Percentiles rank a stretch among this genome's conserved stretches.
Evolutionary conservation across 2,888 invertebrate genomes (phyloP).

Genomic region (Andrena fulva): DNA sequence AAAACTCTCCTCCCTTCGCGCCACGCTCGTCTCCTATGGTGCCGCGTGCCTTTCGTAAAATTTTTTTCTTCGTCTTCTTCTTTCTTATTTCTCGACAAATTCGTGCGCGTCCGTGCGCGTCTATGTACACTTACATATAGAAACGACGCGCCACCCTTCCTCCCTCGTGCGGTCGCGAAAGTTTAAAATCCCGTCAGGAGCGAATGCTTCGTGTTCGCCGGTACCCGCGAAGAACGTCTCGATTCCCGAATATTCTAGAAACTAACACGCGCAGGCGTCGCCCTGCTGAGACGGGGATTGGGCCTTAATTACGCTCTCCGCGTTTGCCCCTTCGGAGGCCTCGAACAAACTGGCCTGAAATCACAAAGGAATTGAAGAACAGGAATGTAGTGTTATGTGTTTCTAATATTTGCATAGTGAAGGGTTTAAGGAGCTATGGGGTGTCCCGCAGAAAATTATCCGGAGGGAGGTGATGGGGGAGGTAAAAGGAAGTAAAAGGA

Average conservation of each 20-base stretch:
- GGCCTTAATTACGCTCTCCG: conserved; percentile 78
- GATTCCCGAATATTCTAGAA: conserved; percentile 34
- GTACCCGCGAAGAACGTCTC: conserved; percentile 30
- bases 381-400: neutral
- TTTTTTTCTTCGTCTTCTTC: neutral
- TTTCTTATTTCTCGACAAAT: conserved; percentile 17
- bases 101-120: conserved; percentile 29
- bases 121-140: conserved; percentile 54
- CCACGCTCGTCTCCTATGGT: neutral
- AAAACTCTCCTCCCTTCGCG: conserved; percentile 22
- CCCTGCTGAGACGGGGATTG: conserved; percentile 78
- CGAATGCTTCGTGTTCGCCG: conserved; percentile 43
- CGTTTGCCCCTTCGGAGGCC: conserved; percentile 79
- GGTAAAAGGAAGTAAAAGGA: no score
- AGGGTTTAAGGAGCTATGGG: no score
- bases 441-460: no score
- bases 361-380: neutral
- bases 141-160: conserved; percentile 30
- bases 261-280: conserved; percentile 80
- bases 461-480: no score
- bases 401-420: neutral
- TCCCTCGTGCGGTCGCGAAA: conserved; percentile 31
- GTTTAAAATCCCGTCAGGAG: conserved; percentile 36
- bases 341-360: conserved; percentile 80
- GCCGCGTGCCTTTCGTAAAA: conserved; percentile 7